Evolutionary conservation across 1,140 invertebrate genomes (phyloP).

Genomic region (Drosophila mojavensis): DNA sequence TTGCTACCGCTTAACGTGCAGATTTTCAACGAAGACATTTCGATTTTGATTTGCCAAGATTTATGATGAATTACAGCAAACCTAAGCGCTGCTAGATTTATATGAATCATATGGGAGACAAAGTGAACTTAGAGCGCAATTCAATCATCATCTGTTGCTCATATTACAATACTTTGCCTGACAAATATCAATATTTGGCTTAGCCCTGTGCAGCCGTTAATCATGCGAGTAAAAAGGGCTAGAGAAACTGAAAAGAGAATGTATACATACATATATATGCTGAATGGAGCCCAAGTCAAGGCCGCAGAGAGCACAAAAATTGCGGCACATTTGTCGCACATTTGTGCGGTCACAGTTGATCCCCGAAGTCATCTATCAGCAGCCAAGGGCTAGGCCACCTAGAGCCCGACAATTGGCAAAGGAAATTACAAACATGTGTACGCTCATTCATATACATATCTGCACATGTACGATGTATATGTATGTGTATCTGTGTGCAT

Average conservation of each 20-base stretch:
- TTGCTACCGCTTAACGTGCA: too few species aligned
- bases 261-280: background rate
- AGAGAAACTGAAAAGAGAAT: background rate
- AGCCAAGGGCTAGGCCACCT: conserved; percentile 16
- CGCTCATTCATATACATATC: conserved; percentile 18
- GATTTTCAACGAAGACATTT: too few species aligned
- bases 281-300: background rate
- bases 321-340: conserved; percentile 47
- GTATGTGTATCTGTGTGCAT: background rate
- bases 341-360: conserved; percentile 18
- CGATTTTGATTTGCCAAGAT: too few species aligned
- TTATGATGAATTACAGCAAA: too few species aligned
- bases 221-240: conserved; percentile 11
- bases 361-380: conserved; percentile 30
- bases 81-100: too few species aligned
- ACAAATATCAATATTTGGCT: conserved; percentile 24
- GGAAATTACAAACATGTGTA: conserved; percentile 77
- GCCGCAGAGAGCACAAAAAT: conserved; percentile 7
- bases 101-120: too few species aligned
- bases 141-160: too few species aligned
- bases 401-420: conserved; percentile 65
- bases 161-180: background rate
- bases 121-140: too few species aligned
- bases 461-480: conserved; percentile 1
- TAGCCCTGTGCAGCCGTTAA: conserved; percentile 28